Evolutionary conservation across 1,140 invertebrate genomes (phyloP), one percentile per base, ranked within the genome.

Genomic region (Aphidius gifuensis): DNA sequence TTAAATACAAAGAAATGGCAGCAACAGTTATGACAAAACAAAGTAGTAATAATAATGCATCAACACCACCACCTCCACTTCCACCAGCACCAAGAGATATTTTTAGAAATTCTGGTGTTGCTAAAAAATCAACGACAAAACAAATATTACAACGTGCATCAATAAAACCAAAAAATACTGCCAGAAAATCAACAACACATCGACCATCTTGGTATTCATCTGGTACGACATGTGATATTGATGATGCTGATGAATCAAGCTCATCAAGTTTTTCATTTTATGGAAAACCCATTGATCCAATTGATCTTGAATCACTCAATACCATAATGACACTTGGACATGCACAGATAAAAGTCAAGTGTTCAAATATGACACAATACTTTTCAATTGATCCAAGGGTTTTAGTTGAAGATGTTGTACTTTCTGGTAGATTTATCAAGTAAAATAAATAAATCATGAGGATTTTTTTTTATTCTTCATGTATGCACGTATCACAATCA

Each of bases 121-220:
- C 80, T 0, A 75, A 64, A 9, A 81, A 81, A 57, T 81, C 80
- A 0, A 81, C 79, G 0, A 71, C 77, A 0, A 77, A 70, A 39
- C 66, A 68, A 23, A 5, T 48, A 4, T 2, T 68, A 3, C 38
- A 49, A 5, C 51, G 5, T 8, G 57, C 67, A 0, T 60, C 51
- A 7, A 53, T 9, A 11, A 64, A 63, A 4, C 54, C 43, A 0
- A 79, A 76, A 46, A 67, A 76, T 0, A 76, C 80, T 1, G 80
- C 80, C 0, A 70, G 78, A 39, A 81, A 81, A 50, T 80, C 78
- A 1, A 80, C 75, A 1, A 74, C 77, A 68, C 75, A 72, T 0
- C 59, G 73, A 42, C 66, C 74, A 0, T 73, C 73, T 65, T 16
- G 16, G 16, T 16, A 16, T 16, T 69, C 72, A 0, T 49, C 63